Conservation (phyloP, 2,113 vertebrate genomes). For the Aptenodytes forsteri region DNA sequence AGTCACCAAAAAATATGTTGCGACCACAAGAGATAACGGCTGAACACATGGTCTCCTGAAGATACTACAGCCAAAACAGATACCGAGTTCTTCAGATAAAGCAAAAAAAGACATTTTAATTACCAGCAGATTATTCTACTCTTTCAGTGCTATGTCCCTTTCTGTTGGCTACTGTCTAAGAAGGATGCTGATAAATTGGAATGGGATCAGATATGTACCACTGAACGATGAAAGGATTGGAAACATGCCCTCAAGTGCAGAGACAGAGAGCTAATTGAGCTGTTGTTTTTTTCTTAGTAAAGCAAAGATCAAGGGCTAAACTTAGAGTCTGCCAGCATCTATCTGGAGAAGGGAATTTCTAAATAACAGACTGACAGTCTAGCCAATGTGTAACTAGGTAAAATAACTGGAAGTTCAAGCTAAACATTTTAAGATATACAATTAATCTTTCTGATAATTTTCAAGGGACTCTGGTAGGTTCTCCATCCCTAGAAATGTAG, state of each 20-base stretch:
- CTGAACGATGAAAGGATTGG: constrained; percentile 28
- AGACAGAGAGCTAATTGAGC: constrained; percentile 46
- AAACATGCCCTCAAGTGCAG: constrained; percentile 29
- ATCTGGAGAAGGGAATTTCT: not conserved
- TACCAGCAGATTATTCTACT: constrained; percentile 13
- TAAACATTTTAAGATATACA: not conserved
- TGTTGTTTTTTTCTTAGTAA: constrained; percentile 16
- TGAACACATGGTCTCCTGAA: not conserved
- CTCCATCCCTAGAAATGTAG: not conserved
- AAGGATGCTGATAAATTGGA: constrained; percentile 53
- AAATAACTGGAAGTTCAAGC: not conserved
- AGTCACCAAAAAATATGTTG: not conserved
- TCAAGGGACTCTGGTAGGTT: not conserved
- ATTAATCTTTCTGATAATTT: not conserved
- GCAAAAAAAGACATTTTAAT: not conserved
- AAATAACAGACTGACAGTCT: not conserved
- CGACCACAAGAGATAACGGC: not conserved
- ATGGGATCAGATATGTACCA: constrained; percentile 35
- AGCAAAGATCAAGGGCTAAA: constrained; percentile 51
- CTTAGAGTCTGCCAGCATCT: not conserved
- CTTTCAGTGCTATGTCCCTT: not conserved
- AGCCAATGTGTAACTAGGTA: not conserved
- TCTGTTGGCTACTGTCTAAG: constrained; percentile 19
- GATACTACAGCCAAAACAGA: not conserved
- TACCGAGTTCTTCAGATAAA: not conserved